These are phyloP conservation scores for Elephantulus edwardii DNA, from an alignment of 2,113 vertebrate species.

Conservation along the genomic window DNA sequence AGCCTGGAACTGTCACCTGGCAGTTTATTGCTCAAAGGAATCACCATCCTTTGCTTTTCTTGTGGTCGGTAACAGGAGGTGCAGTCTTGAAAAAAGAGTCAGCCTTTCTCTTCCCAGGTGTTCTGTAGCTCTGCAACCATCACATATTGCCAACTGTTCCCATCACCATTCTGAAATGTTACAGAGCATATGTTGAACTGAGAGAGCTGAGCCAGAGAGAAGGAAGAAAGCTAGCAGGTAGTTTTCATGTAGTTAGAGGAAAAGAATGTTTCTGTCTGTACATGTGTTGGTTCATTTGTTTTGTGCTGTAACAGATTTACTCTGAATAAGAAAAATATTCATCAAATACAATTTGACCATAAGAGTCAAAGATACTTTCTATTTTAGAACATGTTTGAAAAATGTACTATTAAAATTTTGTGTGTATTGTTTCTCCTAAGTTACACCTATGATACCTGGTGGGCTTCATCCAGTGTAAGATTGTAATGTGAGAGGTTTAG, in stretches of 20 bases:
- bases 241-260: neutral
- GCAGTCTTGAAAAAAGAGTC: constrained; percentile 1
- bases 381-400: neutral
- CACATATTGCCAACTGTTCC: neutral
- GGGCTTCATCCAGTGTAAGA: neutral
- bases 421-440: neutral
- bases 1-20: neutral
- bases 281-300: constrained; percentile 28
- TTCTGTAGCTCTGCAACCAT: neutral
- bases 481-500: neutral
- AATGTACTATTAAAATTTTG: neutral
- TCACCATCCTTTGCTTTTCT: neutral
- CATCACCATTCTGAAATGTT: constrained; percentile 9
- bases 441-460: neutral
- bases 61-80: constrained; percentile 2
- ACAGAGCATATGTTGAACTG: constrained; percentile 27
- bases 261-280: neutral
- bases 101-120: constrained; percentile 57
- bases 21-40: constrained; percentile 6
- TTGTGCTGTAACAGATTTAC: neutral
- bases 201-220: constrained; percentile 35
- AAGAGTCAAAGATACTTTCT: neutral
- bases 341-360: neutral
- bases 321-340: neutral
- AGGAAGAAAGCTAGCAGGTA: neutral